Percentiles rank a stretch among this genome's conserved stretches.
These are phyloP conservation scores for Adelges cooleyi DNA, from an alignment of 1,140 invertebrate genomes.

Conservation along the genomic window DNA sequence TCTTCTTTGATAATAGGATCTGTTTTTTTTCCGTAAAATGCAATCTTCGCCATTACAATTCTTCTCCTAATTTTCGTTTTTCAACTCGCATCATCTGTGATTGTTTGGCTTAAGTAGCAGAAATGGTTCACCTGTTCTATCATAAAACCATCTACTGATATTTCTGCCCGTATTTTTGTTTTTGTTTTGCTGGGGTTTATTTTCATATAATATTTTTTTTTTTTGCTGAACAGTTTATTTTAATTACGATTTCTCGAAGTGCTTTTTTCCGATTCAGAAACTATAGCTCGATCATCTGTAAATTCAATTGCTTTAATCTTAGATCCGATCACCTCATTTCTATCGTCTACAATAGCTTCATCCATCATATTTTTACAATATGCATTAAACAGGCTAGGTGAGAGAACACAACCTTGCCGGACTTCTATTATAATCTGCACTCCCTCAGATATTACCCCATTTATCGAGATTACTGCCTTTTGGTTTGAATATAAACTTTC, in stretches of 20 bases:
- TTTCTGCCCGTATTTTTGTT: neutral
- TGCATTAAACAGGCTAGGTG: conserved; percentile 37
- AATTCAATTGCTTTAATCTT: conserved; percentile 26
- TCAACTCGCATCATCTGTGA: no score
- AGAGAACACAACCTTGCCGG: conserved; percentile 36
- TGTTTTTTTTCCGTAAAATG: no score
- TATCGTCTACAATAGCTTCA: conserved; percentile 25
- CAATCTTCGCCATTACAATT: no score
- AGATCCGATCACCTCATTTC: conserved; percentile 6
- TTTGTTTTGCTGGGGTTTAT: neutral
- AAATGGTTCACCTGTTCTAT: no score
- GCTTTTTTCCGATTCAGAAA: neutral
- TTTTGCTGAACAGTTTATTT: neutral
- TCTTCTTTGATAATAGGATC: no score
- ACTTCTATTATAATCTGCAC: conserved; percentile 33
- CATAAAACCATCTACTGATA: no score
- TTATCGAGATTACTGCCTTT: neutral
- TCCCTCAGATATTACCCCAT: conserved; percentile 25
- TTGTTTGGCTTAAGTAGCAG: no score
- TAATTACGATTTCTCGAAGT: neutral
- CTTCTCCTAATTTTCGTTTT: no score
- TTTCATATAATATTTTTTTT: neutral
- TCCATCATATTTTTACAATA: conserved; percentile 32
- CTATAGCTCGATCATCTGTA: conserved; percentile 26
- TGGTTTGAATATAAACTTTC: neutral